Conservation (phyloP, 2,113 vertebrate genomes). For the Oryzias melastigma region DNA sequence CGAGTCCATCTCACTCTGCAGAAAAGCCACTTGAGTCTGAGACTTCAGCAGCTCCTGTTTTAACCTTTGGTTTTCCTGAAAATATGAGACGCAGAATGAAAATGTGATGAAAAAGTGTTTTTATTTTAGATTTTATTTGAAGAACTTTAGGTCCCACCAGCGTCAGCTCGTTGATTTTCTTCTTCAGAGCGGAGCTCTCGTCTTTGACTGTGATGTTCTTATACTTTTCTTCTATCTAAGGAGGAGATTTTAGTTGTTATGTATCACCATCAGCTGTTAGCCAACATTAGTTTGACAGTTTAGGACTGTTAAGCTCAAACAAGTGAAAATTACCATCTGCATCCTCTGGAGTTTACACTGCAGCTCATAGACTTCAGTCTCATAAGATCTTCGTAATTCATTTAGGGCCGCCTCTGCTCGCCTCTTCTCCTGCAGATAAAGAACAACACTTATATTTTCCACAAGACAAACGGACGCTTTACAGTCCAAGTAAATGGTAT, state of each 20-base stretch:
- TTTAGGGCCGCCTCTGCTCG: conserved; percentile 82
- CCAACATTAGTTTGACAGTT: background rate
- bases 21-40: conserved; percentile 89
- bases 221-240: conserved; percentile 91
- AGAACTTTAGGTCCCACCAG: conserved; percentile 80
- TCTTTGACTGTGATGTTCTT: conserved; percentile 84
- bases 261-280: background rate
- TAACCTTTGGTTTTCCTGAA: conserved; percentile 91
- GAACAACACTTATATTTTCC: background rate
- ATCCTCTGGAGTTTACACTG: conserved; percentile 91
- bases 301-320: background rate
- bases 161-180: conserved; percentile 85
- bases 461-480: background rate
- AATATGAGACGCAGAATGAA: background rate
- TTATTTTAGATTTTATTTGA: background rate
- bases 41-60: conserved; percentile 93
- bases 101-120: background rate
- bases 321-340: conserved; percentile 78
- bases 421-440: conserved; percentile 80
- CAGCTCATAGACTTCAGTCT: conserved; percentile 89
- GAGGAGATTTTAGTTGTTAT: conserved; percentile 4
- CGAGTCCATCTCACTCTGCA: conserved; percentile 92
- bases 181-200: conserved; percentile 85
- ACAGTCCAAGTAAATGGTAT: background rate
- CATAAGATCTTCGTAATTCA: conserved; percentile 83